These are phyloP conservation scores for Dendrocopos noguchii DNA, from an alignment of 2,113 vertebrate genomes.

Conservation along the genomic window DNA sequence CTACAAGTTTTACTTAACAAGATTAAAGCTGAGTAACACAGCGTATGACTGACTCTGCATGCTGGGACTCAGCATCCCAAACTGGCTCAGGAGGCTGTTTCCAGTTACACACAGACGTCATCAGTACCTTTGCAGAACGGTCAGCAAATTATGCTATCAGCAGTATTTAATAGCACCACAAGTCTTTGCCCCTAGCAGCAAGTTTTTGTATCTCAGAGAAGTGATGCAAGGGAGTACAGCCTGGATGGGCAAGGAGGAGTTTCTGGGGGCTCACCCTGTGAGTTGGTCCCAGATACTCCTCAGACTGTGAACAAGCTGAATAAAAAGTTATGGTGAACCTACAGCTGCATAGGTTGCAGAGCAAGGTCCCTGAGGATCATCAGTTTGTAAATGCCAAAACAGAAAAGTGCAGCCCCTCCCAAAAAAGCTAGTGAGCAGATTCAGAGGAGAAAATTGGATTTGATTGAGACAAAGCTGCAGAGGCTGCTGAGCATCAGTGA, in stretches of 20 bases:
- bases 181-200: not conserved
- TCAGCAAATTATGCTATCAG: not conserved
- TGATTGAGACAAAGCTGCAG: not conserved
- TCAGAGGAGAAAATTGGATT: not conserved
- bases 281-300: not conserved
- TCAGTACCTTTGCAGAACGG: not conserved
- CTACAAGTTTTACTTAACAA: constrained; percentile 17
- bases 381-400: not conserved
- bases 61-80: not conserved
- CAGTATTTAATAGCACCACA: not conserved
- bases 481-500: not conserved
- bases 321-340: not conserved
- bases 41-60: not conserved
- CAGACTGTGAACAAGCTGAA: not conserved
- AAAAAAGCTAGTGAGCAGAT: not conserved
- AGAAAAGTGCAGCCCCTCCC: not conserved
- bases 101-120: constrained; percentile 16
- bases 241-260: not conserved
- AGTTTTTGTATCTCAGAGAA: not conserved
- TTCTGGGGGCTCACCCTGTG: not conserved
- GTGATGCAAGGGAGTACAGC: not conserved
- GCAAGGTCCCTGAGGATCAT: not conserved
- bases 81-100: not conserved
- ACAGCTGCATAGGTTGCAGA: not conserved
- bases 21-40: constrained; percentile 29